Evolutionary conservation across 1,140 invertebrate species (phyloP).

Genomic region (Elysia chlorotica): DNA sequence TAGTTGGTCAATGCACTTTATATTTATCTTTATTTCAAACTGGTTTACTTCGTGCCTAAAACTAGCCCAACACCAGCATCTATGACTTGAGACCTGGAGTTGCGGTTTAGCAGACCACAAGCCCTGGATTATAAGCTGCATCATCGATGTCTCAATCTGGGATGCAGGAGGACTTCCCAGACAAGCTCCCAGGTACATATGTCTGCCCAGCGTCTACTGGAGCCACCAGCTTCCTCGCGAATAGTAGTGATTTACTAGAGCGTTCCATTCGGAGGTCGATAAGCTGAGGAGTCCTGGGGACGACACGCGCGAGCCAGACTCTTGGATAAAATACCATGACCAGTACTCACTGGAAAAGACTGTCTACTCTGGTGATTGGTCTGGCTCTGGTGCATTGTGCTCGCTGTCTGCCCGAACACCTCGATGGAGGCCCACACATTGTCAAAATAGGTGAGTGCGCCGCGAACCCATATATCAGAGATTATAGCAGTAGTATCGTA

Average conservation of each 20-base stretch:
- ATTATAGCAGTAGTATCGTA: no score
- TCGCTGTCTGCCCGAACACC: slow-evolving; percentile 10
- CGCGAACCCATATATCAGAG: no score
- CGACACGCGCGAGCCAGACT: not conserved
- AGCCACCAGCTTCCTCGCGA: not conserved
- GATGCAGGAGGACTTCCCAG: not conserved
- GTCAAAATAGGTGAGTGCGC: slow-evolving; percentile 21
- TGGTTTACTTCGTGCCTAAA: no score
- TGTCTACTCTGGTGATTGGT: slow-evolving; percentile 20
- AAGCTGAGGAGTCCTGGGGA: not conserved
- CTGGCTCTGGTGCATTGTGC: slow-evolving; percentile 18
- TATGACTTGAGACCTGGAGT: no score
- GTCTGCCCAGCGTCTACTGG: not conserved
- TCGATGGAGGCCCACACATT: no score
- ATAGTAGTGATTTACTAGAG: not conserved
- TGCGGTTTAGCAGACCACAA: no score
- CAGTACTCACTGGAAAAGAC: slow-evolving; percentile 20
- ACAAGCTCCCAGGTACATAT: no score
- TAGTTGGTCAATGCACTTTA: no score
- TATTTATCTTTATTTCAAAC: no score
- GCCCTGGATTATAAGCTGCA: no score
- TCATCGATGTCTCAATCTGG: no score
- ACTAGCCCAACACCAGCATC: no score
- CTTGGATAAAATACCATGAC: slow-evolving; percentile 15
- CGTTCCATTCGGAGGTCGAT: not conserved